Conservation (phyloP, 2,888 invertebrate genomes). For the Dicycla oo region DNA sequence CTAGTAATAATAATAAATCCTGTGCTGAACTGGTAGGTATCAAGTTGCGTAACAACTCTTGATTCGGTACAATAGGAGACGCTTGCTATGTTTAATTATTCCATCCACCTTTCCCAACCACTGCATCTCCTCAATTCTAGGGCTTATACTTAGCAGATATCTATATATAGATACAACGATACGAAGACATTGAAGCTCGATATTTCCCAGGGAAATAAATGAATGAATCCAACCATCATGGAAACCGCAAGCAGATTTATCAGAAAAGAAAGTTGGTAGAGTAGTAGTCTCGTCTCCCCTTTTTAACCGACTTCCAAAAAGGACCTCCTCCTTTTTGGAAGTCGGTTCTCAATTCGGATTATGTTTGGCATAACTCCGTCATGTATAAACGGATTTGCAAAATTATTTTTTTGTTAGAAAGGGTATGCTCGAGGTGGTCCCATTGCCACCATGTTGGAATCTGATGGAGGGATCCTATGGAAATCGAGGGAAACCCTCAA, state of each 20-base stretch:
- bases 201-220: not conserved
- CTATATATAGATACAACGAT: not conserved
- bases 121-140: too few relatives aligned
- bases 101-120: not conserved
- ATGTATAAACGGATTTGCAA: too few relatives aligned
- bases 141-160: not conserved
- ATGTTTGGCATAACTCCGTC: too few relatives aligned
- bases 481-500: too few relatives aligned
- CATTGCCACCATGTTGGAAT: too few relatives aligned
- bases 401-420: too few relatives aligned
- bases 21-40: not conserved
- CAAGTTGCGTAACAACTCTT: not conserved
- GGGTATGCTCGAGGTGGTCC: too few relatives aligned
- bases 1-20: not conserved
- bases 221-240: not conserved
- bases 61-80: not conserved
- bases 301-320: too few relatives aligned
- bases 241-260: not conserved
- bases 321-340: too few relatives aligned
- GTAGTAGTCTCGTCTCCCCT: not conserved
- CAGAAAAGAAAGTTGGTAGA: not conserved
- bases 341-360: too few relatives aligned
- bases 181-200: not conserved
- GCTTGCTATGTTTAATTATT: not conserved
- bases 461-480: too few relatives aligned